Conservation (phyloP, 2,888 invertebrate genomes). For the Epistrophella euchroma region DNA sequence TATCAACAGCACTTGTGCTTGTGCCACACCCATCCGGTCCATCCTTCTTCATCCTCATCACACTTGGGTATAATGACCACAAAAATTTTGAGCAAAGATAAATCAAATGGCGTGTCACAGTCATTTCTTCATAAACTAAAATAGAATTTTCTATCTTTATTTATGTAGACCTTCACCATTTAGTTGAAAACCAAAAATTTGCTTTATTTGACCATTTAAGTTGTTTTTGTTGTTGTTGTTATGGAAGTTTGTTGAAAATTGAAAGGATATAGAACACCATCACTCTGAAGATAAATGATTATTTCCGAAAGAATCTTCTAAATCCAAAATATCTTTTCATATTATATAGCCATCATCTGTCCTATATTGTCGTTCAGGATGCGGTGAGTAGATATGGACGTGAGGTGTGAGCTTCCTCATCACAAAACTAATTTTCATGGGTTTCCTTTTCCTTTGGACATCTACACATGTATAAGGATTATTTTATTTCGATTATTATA, state of each 20-base stretch:
- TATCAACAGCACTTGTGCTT: conserved; percentile 31
- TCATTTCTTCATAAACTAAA: neutral
- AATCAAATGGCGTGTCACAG: conserved; percentile 18
- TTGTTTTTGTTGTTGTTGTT: neutral
- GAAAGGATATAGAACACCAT: neutral
- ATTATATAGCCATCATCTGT: neutral
- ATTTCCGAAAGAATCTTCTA: conserved; percentile 15
- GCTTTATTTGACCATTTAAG: neutral
- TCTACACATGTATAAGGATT: neutral
- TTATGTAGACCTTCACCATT: neutral
- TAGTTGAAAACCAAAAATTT: neutral
- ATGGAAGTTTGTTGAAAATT: conserved; percentile 8
- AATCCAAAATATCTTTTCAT: conserved; percentile 1
- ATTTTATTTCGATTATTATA: conserved; percentile 8
- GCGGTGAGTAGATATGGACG: neutral
- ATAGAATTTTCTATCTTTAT: conserved; percentile 16
- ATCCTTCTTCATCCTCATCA: neutral
- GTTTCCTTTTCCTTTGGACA: neutral
- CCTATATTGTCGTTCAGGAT: conserved; percentile 6
- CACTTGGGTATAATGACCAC: neutral
- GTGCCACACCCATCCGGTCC: neutral
- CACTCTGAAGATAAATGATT: conserved; percentile 8
- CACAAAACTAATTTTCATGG: neutral
- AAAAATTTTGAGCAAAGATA: conserved; percentile 10
- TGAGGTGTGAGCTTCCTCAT: neutral